phyloP scores from a whole-genome alignment of 2,797 vertebrate genomes.

The Ambastaia sidthimunki region DNA sequence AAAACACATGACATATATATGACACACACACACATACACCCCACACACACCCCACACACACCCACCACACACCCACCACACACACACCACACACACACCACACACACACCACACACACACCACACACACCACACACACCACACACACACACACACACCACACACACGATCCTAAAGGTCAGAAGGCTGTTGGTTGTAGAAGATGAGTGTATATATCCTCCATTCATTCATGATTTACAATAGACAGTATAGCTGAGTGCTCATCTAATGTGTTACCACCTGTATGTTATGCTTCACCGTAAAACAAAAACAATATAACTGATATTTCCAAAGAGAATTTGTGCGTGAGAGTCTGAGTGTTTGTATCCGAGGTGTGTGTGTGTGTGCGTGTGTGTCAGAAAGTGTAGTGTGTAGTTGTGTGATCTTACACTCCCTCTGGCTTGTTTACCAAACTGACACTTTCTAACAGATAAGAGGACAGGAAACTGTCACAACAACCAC shows the following conservation, averaged over 20 bases:
- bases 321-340: slow-evolving; percentile 11
- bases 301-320: slow-evolving; percentile 2
- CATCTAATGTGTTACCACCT: not conserved
- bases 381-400: not conserved
- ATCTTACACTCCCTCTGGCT: slow-evolving; percentile 32
- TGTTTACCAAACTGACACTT: slow-evolving; percentile 47
- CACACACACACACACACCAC: too few species aligned
- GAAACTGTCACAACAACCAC: slow-evolving; percentile 41
- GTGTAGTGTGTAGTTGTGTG: slow-evolving; percentile 1
- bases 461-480: slow-evolving; percentile 32
- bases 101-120: too few species aligned
- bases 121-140: too few species aligned
- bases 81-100: too few species aligned
- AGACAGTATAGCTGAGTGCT: slow-evolving; percentile 24
- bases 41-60: too few species aligned
- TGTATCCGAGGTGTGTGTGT: slow-evolving; percentile 8
- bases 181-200: not conserved
- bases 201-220: not conserved
- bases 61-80: too few species aligned
- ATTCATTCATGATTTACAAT: not conserved
- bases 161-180: slow-evolving; percentile 15
- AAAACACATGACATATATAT: slow-evolving; percentile 34
- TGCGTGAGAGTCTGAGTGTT: not conserved
- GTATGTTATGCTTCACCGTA: not conserved
- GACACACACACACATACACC: not conserved